Conservation (phyloP, 2,888 invertebrate genomes). For the Eupithecia insigniata region DNA sequence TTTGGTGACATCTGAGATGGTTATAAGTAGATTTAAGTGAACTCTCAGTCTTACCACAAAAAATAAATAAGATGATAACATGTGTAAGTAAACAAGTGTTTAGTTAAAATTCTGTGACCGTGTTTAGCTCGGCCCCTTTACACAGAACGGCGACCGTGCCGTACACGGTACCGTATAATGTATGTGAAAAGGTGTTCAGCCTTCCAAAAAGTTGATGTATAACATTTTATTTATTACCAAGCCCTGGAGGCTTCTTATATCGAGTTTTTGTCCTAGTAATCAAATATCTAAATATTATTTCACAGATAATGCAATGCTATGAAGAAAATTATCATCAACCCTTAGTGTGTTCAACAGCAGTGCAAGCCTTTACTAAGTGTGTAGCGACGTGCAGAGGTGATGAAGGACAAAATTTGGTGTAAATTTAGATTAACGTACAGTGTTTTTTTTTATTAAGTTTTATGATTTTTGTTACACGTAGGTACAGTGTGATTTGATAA, state of each 20-base stretch:
- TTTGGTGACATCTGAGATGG: too few relatives aligned
- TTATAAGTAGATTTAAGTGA: too few relatives aligned
- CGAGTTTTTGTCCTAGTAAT: background rate
- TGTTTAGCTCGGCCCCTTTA: too few relatives aligned
- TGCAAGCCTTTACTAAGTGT: slow-evolving; percentile 73
- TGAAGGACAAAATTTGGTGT: slow-evolving; percentile 52
- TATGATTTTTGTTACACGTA: background rate
- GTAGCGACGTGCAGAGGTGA: slow-evolving; percentile 62
- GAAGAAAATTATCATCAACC: slow-evolving; percentile 75
- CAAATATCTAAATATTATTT: slow-evolving; percentile 18
- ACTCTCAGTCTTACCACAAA: too few relatives aligned
- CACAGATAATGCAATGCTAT: slow-evolving; percentile 75
- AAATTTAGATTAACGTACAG: background rate
- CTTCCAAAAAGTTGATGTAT: too few relatives aligned
- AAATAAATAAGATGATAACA: too few relatives aligned
- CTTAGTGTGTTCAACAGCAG: slow-evolving; percentile 67
- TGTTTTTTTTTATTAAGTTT: slow-evolving; percentile 1
- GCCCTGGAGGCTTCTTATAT: too few relatives aligned
- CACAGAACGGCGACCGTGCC: too few relatives aligned
- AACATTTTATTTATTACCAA: background rate
- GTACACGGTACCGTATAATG: too few relatives aligned
- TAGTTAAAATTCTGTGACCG: too few relatives aligned
- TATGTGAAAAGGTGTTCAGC: too few relatives aligned
- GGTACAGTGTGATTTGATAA: background rate
- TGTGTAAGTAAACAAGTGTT: too few relatives aligned